Evolutionary conservation across 2,113 vertebrate species (phyloP), one percentile per base, ranked within the genome.

Genomic region (Stigmatopora argus): DNA sequence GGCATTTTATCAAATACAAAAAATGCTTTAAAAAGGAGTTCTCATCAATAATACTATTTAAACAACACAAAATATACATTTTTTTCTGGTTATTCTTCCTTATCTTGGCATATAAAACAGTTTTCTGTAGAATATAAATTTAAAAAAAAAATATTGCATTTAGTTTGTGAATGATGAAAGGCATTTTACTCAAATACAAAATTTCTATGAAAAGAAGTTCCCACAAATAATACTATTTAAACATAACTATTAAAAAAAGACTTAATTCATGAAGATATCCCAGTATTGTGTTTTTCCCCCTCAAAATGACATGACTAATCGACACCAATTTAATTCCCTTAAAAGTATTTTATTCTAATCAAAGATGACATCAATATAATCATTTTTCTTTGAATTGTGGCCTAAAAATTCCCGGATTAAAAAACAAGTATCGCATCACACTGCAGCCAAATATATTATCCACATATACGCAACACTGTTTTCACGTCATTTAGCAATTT

Each of bases 111-210:
- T 53, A 23, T 53, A 21, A 10, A 11, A 53, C 10, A 23, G 2
- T 23, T 23, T 53, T 23, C 51, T 53, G 11, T 12, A 62, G 62
- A 31, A 48, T 49, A 41, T 66, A 82, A 74, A 66, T 31, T n/a
- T n/a, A n/a, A n/a, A 58, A 64, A 74, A 48, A 41, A 7, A 5
- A 41, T 31, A 31, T 31, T 31, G 3, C 26, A 31, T 31, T 31
- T 31, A 31, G 26, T 41, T 41, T 41, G 38, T 41, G 38, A 41
- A 41, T 41, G n/a, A 41, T 41, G 9, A 41, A 41, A 41, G 38
- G 38, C 38, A 41, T 41, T 41, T 41, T 41, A 41, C n/a, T 10
- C 38, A 41, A 41, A 41, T 3, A 41, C 2, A 41, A 41, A 41
- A 2, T 41, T 10, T 41, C 6, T 31, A n/a, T n/a, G n/a, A n/a